Base-by-base conservation (phyloP, 1,140 invertebrate species). In the Drusus annulatus region DNA sequence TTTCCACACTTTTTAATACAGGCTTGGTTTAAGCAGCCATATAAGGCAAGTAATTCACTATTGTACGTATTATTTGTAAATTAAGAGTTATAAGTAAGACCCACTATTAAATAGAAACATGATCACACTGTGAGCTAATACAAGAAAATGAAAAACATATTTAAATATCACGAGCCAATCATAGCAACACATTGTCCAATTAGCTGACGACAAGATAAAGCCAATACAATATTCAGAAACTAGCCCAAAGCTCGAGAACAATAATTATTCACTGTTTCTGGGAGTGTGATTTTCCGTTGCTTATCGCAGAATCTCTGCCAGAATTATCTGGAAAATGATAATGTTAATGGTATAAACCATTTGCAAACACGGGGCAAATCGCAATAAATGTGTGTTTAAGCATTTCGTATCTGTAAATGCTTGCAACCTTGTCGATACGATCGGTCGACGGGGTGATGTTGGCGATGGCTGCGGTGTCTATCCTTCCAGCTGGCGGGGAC, bases 401-500 rank as follows among this genome's bases (percentile, higher is more conserved):
- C 13, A 45, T 10, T 45, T 45, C 7, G 36, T 45, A 45, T 45
- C 36, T 45, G 36, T 45, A 45, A 45, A 13, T 45, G 6, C 3
- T 6, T 16, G 5, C 28, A 10, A 65, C 62, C 62, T 65, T 65
- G 28, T 65, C 36, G 21, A 25, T 28, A 16, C 28, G 16, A n/a
- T 65, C 28, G 16, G 21, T 65, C 2, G 62, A 16, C 5, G 62
- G 62, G 62, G 23, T 65, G 23, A 28, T 21, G 8, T 65, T 31
- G 7, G 62, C 13, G 8, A 65, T 28, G 25, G 21, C 21, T 28
- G 62, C 23, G 62, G 62, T 28, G 23, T 65, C 62, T 16, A 65
- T 65, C 25, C 62, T 65, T 28, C 56, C 56, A 60, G 56, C 56
- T 0, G 56, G 56, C 56, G 62, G 21, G 62, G 62, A 28, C 62